Evolutionary conservation across 2,113 vertebrate genomes (phyloP).

Genomic region (Raja brachyura): DNA sequence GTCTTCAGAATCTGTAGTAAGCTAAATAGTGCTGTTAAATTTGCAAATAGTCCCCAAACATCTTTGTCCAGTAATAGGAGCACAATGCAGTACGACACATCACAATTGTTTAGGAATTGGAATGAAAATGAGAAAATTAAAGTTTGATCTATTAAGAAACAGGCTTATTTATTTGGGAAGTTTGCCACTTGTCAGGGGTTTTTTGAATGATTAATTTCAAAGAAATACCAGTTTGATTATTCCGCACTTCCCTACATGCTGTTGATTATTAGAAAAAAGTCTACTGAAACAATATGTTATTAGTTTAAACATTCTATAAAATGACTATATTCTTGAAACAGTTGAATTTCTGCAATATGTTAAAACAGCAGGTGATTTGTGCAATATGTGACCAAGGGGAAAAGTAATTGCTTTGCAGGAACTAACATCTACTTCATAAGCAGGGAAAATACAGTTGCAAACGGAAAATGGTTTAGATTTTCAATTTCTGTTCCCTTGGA

Average conservation of each 20-base stretch:
- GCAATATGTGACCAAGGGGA: neutral
- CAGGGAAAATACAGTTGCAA: neutral
- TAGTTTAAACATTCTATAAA: neutral
- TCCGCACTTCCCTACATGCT: neutral
- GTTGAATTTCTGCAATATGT: neutral
- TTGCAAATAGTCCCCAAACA: neutral
- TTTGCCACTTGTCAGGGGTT: neutral
- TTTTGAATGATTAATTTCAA: neutral
- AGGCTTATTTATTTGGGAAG: neutral
- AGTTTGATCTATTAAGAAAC: neutral
- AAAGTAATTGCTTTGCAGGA: slow-evolving; percentile 8
- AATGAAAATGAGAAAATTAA: neutral
- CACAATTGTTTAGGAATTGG: neutral
- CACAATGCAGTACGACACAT: neutral
- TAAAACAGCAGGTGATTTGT: slow-evolving; percentile 5
- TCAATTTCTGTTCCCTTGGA: neutral
- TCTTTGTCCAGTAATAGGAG: neutral
- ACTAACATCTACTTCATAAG: slow-evolving; percentile 8
- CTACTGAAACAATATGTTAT: neutral
- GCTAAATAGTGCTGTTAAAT: neutral
- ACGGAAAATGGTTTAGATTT: slow-evolving; percentile 11
- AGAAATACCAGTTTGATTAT: neutral
- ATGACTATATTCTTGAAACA: neutral
- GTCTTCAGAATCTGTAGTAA: neutral
- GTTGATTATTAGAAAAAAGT: neutral